Evolutionary conservation across 2,113 vertebrate genomes (phyloP).

Genomic region (Syngnathoides biaculeatus): DNA sequence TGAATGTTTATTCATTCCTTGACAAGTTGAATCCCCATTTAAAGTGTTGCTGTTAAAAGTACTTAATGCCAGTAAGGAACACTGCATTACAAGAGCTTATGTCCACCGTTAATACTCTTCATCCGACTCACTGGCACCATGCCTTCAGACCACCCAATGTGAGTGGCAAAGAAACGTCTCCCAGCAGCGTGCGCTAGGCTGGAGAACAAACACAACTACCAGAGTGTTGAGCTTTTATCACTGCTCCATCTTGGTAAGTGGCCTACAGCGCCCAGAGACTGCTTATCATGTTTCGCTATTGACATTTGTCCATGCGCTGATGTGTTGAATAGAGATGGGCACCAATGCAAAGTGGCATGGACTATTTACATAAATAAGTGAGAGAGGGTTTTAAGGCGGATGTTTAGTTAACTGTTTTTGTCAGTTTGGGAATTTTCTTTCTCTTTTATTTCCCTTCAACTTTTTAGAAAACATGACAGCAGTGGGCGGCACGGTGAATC

Average conservation of each 20-base stretch:
- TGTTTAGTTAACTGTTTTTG: constrained; percentile 14
- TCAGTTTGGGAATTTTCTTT: constrained; percentile 10
- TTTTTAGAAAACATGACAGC: not conserved
- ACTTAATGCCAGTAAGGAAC: constrained; percentile 60
- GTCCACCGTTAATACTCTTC: constrained; percentile 49
- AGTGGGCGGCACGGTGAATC: too few relatives aligned
- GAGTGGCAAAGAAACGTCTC: constrained; percentile 50
- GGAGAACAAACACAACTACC: constrained; percentile 54
- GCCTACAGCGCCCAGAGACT: constrained; percentile 61
- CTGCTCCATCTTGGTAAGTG: constrained; percentile 53
- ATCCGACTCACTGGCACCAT: constrained; percentile 50
- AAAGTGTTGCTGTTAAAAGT: constrained; percentile 55
- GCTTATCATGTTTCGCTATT: constrained; percentile 66
- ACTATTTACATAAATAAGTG: constrained; percentile 19
- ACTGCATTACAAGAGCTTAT: constrained; percentile 58
- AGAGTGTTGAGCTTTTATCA: constrained; percentile 59
- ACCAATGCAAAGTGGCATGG: constrained; percentile 4
- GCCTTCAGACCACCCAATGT: constrained; percentile 51
- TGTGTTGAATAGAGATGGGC: constrained; percentile 54
- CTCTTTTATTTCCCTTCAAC: not conserved
- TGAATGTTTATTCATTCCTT: constrained; percentile 60
- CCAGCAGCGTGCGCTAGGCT: constrained; percentile 20
- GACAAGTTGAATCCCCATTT: constrained; percentile 47
- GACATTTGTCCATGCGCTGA: constrained; percentile 52
- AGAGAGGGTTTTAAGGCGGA: constrained; percentile 13